Base-by-base conservation (phyloP, 1,140 invertebrate genomes). In the Drosophila saltans region DNA sequence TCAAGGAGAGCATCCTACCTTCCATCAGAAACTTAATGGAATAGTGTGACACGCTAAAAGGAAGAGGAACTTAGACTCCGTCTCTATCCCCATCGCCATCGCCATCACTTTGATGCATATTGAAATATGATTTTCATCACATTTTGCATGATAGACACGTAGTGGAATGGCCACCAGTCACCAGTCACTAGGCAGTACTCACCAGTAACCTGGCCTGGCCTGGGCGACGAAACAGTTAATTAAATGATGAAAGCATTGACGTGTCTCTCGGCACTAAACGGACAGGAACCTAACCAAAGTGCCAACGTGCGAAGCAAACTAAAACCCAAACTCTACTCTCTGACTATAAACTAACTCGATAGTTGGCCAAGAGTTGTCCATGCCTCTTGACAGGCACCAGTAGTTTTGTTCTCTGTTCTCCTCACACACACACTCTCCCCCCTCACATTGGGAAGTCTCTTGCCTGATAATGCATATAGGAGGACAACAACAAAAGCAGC, bases 191-290 rank as follows among this genome's bases (percentile, higher is more conserved):
- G 33, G 33, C 3, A 36, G 3, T 36, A 36, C 33, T 36, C 52
- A 28, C n/a, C 11, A 67, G 40, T 68, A 61, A 21, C 73, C 78
- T 43, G 65, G 55, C 58, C 55, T 52, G 45, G 45, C 21, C 8
- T 26, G 21, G 21, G 56, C 39, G 68, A 88, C 80, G 76, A 77
- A 88, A 75, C 83, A 88, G 84, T 88, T 88, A 88, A 88, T 88
- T 88, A 88, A 88, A 88, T 88, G 83, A 89, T 88, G 84, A 88
- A 89, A 74, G 84, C 83, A 89, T 89, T 88, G 83, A 88, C 83
- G 83, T 88, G 83, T 83, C 83, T 65, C 73, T 69, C 33, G 69
- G 58, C 56, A 79, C 68, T 69, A 72, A 66, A 60, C 61, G 45
- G 48, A 59, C 69, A 30, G 58, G 45, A 52, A 52, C 45, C 45